phyloP scores from a whole-genome alignment of 1,140 invertebrate species.

The Brachystomella parvula region DNA sequence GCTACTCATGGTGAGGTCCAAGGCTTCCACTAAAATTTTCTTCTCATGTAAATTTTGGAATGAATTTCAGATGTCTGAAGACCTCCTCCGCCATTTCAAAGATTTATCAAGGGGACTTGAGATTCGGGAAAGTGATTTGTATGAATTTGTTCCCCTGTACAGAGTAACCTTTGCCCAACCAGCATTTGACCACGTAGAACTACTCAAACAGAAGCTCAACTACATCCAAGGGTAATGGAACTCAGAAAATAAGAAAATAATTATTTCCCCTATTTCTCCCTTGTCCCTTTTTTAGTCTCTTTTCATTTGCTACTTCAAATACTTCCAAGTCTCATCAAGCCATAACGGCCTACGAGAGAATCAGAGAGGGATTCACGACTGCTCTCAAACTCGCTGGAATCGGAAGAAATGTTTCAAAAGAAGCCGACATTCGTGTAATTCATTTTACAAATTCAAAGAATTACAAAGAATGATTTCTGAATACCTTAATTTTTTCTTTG shows the following conservation, averaged over 20 bases:
- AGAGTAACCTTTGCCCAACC: constrained; percentile 40
- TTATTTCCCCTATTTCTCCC: background rate
- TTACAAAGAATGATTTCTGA: too few relatives aligned
- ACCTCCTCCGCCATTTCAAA: constrained; percentile 35
- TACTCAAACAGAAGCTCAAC: constrained; percentile 13
- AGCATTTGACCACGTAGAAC: constrained; percentile 29
- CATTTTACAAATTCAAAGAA: background rate
- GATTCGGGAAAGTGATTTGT: constrained; percentile 36
- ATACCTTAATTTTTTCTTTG: background rate
- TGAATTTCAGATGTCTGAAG: constrained; percentile 31
- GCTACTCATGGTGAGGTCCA: background rate
- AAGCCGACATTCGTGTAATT: constrained; percentile 2
- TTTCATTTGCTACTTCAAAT: constrained; percentile 14
- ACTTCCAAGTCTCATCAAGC: constrained; percentile 19
- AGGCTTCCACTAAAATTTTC: background rate
- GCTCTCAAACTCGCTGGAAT: constrained; percentile 21
- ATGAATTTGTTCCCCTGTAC: constrained; percentile 41
- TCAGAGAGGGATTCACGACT: constrained; percentile 24
- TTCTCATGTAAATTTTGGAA: too few relatives aligned
- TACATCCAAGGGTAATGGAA: constrained; percentile 2
- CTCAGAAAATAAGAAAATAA: background rate
- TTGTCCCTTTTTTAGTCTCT: constrained; percentile 9
- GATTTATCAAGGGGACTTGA: constrained; percentile 41
- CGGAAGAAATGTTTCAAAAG: constrained; percentile 8
- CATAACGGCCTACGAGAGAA: constrained; percentile 27